Conservation (phyloP, 2,113 vertebrate species). For the Microtus montanus region DNA sequence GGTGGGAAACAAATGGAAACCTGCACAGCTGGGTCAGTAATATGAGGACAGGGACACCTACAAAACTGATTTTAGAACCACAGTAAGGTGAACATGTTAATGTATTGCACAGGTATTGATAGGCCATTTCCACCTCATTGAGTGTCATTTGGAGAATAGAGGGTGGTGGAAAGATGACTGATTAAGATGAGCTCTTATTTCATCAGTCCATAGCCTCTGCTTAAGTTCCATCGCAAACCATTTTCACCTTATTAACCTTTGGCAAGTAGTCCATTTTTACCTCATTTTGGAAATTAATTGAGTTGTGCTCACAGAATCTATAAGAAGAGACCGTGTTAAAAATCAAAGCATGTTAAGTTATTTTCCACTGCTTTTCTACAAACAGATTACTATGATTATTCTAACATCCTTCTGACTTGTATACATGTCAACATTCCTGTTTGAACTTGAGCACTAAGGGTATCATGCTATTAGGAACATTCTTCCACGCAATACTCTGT, state of each 20-base stretch:
- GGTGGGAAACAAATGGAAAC: neutral
- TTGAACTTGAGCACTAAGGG: neutral
- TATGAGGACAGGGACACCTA: neutral
- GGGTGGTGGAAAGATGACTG: neutral
- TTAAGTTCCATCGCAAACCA: neutral
- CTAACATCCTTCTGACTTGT: neutral
- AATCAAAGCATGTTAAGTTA: slow-evolving; percentile 17
- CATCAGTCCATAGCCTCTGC: neutral
- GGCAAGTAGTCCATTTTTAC: slow-evolving; percentile 26
- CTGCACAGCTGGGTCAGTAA: neutral
- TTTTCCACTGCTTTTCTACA: neutral
- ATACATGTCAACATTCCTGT: neutral
- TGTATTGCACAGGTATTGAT: neutral
- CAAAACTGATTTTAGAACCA: neutral
- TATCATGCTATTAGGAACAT: neutral
- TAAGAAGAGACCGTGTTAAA: slow-evolving; percentile 2
- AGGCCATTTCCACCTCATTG: neutral
- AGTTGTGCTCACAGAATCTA: slow-evolving; percentile 19
- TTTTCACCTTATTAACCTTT: slow-evolving; percentile 57
- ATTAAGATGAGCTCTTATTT: neutral
- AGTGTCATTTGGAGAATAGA: neutral
- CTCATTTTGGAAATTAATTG: slow-evolving; percentile 54
- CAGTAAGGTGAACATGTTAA: neutral
- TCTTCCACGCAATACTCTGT: neutral
- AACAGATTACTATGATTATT: neutral